Evolutionary conservation across 2,113 vertebrate genomes (phyloP).

Genomic region (Capreolus pygargus): DNA sequence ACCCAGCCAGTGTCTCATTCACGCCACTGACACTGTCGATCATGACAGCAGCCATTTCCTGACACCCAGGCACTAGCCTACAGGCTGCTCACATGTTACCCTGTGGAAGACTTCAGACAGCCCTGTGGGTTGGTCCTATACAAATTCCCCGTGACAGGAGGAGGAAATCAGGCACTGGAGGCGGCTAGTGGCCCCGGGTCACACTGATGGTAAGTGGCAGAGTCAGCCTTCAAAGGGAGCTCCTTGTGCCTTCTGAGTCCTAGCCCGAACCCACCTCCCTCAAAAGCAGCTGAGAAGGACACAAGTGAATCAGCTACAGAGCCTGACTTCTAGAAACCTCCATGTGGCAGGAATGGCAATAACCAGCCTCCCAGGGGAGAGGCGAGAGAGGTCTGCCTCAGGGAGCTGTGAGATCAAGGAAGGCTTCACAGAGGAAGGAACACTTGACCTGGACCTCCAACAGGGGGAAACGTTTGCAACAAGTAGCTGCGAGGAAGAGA

Average conservation of each 20-base stretch:
- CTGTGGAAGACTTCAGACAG: not conserved
- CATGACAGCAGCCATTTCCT: not conserved
- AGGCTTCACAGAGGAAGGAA: not conserved
- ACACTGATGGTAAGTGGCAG: not conserved
- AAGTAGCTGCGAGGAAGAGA: not conserved
- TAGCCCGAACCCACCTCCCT: not conserved
- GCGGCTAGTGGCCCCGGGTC: not conserved
- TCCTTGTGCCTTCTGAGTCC: not conserved
- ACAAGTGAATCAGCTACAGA: not conserved
- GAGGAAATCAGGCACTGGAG: not conserved
- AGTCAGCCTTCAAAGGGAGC: not conserved
- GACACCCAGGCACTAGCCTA: not conserved
- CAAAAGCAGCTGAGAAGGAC: not conserved
- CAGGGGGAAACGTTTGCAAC: not conserved
- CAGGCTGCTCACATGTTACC: not conserved
- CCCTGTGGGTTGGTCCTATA: not conserved
- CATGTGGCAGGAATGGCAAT: not conserved
- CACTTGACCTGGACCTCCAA: not conserved
- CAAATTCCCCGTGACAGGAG: not conserved
- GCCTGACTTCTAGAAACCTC: not conserved
- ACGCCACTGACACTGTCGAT: not conserved
- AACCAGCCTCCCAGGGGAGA: not conserved
- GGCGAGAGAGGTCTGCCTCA: not conserved
- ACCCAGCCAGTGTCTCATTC: not conserved
- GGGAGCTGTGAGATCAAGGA: not conserved